Conservation (phyloP, 64 coral and sea anemone species). For the Hydrozoanthus tunicans region DNA sequence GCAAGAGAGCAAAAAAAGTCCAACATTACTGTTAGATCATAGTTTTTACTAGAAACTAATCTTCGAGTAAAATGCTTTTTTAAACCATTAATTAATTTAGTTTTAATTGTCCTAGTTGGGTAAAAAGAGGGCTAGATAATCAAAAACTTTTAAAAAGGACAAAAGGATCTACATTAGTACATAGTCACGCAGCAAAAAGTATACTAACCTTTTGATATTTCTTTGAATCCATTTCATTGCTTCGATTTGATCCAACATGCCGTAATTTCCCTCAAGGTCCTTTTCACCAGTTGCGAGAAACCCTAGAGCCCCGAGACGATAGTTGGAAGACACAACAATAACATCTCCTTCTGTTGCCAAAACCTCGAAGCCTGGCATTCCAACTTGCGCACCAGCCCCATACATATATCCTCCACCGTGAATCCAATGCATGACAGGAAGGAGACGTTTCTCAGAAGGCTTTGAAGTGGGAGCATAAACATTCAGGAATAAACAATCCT, state of each 20-base stretch:
- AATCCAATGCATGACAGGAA: conserved; percentile 36
- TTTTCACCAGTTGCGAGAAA: conserved; percentile 69
- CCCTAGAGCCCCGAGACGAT: conserved; percentile 62
- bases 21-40: neutral
- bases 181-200: neutral
- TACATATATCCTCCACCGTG: neutral
- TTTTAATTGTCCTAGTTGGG: too few relatives aligned
- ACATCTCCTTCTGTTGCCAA: conserved; percentile 64
- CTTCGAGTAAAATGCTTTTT: too few relatives aligned
- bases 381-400: neutral
- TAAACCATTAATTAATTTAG: too few relatives aligned
- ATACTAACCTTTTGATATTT: conserved; percentile 52
- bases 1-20: neutral
- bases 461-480: neutral
- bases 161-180: neutral
- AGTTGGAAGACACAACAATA: conserved; percentile 70
- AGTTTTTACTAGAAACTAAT: too few relatives aligned
- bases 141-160: neutral
- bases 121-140: too few relatives aligned
- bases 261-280: conserved; percentile 59
- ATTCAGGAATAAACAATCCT: conserved; percentile 33
- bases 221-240: conserved; percentile 69
- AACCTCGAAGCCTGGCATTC: conserved; percentile 24
- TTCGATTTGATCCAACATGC: conserved; percentile 68
- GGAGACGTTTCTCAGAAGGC: neutral